phyloP scores from a whole-genome alignment of 2,113 vertebrate species.

The Gymnarchus niloticus region DNA sequence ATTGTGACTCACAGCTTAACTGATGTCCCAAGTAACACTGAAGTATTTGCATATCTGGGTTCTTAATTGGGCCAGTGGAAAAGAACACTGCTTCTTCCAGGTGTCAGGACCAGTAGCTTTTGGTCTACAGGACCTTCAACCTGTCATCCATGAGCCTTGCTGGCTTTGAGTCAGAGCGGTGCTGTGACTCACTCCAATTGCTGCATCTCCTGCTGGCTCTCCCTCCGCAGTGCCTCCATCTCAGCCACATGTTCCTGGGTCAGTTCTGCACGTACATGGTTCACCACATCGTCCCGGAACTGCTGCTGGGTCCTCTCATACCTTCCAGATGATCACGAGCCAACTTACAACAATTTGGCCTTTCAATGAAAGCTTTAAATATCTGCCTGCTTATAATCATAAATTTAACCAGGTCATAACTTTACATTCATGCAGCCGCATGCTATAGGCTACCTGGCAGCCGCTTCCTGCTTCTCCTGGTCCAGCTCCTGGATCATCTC shows the following conservation, averaged over 20 bases:
- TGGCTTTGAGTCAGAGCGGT: neutral
- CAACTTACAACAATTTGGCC: neutral
- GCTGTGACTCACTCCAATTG: conserved; percentile 69
- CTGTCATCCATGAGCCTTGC: no score
- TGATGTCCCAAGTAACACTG: neutral
- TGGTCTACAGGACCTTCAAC: no score
- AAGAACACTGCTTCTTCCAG: neutral
- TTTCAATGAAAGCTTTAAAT: neutral
- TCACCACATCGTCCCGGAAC: conserved; percentile 82
- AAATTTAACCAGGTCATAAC: neutral
- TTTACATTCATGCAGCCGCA: neutral
- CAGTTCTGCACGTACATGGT: conserved; percentile 68
- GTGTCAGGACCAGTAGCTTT: neutral
- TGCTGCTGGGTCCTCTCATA: conserved; percentile 81
- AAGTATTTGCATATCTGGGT: neutral
- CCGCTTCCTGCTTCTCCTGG: conserved; percentile 83
- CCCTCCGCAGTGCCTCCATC: conserved; percentile 61
- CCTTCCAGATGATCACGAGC: conserved; percentile 46
- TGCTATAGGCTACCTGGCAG: conserved; percentile 64
- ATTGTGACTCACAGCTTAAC: neutral
- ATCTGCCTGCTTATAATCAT: neutral
- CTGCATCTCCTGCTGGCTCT: conserved; percentile 63
- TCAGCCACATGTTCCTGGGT: conserved; percentile 60
- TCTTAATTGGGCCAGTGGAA: neutral
- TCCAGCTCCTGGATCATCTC: conserved; percentile 91